Evolutionary conservation across 2,888 invertebrate species (phyloP).

Genomic region (Charanyca ferruginea): DNA sequence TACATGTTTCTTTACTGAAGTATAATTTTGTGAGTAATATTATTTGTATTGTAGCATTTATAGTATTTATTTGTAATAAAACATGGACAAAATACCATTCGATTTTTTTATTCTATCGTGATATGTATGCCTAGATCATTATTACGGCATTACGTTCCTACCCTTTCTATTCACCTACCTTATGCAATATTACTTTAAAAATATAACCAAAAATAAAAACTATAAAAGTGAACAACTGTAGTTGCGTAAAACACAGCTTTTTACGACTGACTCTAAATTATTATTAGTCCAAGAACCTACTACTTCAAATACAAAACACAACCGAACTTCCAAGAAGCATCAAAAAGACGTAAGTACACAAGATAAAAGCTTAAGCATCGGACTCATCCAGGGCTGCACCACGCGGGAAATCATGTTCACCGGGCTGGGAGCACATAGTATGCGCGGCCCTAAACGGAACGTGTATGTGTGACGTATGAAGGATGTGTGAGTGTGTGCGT

Average conservation of each 20-base stretch:
- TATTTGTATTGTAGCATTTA: conserved; percentile 77
- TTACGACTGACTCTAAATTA: too few species aligned
- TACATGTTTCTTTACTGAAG: conserved; percentile 66
- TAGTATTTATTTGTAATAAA: conserved; percentile 86
- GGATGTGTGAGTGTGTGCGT: conserved; percentile 64
- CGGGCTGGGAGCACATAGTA: conserved; percentile 71
- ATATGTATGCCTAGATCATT: not conserved
- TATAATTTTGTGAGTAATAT: conserved; percentile 75
- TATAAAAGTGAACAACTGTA: too few species aligned
- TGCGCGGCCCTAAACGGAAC: conserved; percentile 73
- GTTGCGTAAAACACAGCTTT: too few species aligned
- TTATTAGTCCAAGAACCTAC: not conserved
- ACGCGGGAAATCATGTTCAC: conserved; percentile 84
- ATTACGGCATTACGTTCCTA: not conserved
- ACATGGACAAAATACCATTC: conserved; percentile 57
- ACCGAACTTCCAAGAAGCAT: conserved; percentile 26
- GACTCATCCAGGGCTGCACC: conserved; percentile 74
- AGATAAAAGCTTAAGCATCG: conserved; percentile 71
- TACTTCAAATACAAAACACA: conserved; percentile 27
- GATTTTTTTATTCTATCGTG: not conserved
- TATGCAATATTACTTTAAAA: too few species aligned
- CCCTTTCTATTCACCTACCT: not conserved
- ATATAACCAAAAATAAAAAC: too few species aligned
- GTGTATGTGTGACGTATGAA: conserved; percentile 42
- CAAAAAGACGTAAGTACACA: conserved; percentile 52